Evolutionary conservation across 2,797 vertebrate genomes (phyloP).

Genomic region (Otolemur crassicaudatus): DNA sequence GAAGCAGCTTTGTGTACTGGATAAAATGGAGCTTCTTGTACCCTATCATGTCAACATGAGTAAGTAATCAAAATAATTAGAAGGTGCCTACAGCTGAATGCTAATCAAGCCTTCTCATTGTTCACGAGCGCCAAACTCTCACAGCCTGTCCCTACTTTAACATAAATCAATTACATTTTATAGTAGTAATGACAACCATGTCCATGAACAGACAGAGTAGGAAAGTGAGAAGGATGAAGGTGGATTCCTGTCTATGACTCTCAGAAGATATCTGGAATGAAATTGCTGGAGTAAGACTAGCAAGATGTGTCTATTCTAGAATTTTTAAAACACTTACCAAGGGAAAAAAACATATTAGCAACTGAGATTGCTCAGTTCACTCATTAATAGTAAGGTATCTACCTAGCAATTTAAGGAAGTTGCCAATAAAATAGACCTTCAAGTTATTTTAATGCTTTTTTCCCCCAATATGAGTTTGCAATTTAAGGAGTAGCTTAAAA

Average conservation of each 20-base stretch:
- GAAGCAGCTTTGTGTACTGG: not conserved
- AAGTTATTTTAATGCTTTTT: not conserved
- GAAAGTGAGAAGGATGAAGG: constrained; percentile 68
- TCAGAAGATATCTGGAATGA: constrained; percentile 92
- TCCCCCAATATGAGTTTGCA: not conserved
- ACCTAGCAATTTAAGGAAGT: not conserved
- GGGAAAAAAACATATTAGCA: constrained; percentile 67
- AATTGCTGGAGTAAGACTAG: constrained; percentile 48
- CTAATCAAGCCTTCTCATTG: constrained; percentile 91
- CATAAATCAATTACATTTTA: no score
- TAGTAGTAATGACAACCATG: no score
- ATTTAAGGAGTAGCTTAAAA: constrained; percentile 21
- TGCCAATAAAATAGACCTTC: not conserved
- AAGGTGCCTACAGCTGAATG: constrained; percentile 87
- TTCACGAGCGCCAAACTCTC: constrained; percentile 3
- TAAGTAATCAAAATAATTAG: constrained; percentile 75
- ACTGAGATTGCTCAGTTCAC: not conserved
- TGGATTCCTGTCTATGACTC: not conserved
- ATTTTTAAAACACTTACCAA: constrained; percentile 64
- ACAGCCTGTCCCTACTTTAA: no score
- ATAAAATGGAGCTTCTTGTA: not conserved
- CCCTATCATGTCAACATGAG: not conserved
- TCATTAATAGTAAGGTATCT: not conserved
- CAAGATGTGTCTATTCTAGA: constrained; percentile 65
- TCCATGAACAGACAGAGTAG: constrained; percentile 92